phyloP scores from a whole-genome alignment of 2,113 vertebrate species.

The Eubucco bourcierii region DNA sequence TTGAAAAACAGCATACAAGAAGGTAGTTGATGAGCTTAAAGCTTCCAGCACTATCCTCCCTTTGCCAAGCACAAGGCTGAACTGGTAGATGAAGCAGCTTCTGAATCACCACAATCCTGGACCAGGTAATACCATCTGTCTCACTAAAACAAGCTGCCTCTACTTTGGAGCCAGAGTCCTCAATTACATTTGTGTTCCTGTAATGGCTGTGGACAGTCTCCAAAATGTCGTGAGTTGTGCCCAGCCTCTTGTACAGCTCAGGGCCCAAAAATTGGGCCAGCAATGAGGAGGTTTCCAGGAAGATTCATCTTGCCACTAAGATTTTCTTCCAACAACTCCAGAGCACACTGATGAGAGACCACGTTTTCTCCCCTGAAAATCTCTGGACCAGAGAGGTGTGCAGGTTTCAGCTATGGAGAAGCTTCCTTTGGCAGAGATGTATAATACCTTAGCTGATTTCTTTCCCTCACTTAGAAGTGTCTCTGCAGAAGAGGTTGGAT shows the following conservation, averaged over 20 bases:
- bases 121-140: background rate
- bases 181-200: background rate
- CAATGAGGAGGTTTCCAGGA: background rate
- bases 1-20: background rate
- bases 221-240: background rate
- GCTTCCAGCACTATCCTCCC: background rate
- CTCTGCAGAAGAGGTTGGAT: background rate
- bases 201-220: background rate
- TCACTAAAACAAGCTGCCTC: background rate
- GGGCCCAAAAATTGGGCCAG: background rate
- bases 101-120: background rate
- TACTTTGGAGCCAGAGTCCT: background rate
- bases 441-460: background rate
- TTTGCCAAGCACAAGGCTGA: background rate
- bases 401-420: background rate
- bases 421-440: background rate
- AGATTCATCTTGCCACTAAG: background rate
- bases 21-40: background rate
- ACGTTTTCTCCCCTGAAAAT: background rate
- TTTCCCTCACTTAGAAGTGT: background rate
- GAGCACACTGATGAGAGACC: fast-evolving
- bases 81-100: background rate
- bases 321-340: background rate
- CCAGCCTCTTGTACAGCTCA: background rate
- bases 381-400: background rate